Conservation (phyloP, 1,140 invertebrate genomes). For the Bradysia coprophila region DNA sequence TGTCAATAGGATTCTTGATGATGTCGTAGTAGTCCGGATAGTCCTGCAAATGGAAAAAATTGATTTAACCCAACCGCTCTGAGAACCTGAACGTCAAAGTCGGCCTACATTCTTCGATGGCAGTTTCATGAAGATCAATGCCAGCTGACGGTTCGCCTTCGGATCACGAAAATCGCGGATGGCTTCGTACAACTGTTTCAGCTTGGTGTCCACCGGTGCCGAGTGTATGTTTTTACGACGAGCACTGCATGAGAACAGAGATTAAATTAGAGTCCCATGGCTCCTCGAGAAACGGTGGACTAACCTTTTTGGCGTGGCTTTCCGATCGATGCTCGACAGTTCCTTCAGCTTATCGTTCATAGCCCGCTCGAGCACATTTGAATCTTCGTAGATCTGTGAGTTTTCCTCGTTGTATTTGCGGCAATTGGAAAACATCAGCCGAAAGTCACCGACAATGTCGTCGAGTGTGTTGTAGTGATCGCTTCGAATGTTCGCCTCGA, state of each 20-base stretch:
- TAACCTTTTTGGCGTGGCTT: slow-evolving; percentile 12
- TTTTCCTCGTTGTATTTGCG: slow-evolving; percentile 91
- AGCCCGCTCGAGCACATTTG: slow-evolving; percentile 68
- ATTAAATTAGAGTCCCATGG: no score
- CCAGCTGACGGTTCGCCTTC: slow-evolving; percentile 63
- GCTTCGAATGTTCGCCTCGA: slow-evolving; percentile 75
- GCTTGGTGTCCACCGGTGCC: slow-evolving; percentile 50
- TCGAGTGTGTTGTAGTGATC: slow-evolving; percentile 39
- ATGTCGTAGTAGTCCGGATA: slow-evolving; percentile 98
- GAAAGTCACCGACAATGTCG: slow-evolving; percentile 40
- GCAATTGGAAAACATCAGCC: slow-evolving; percentile 90
- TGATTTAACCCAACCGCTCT: no score
- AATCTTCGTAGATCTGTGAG: slow-evolving; percentile 88
- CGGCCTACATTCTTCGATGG: slow-evolving; percentile 67
- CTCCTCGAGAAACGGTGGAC: no score
- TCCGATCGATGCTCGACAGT: slow-evolving; percentile 24
- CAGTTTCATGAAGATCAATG: slow-evolving; percentile 85
- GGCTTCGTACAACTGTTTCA: slow-evolving; percentile 75
- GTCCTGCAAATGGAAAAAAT: slow-evolving; percentile 32
- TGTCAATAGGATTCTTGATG: slow-evolving; percentile 93
- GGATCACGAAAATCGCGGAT: slow-evolving; percentile 78
- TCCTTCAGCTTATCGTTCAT: slow-evolving; percentile 71
- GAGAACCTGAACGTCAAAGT: no score
- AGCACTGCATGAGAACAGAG: no score
- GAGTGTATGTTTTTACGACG: slow-evolving; percentile 9